Evolutionary conservation across 2,888 invertebrate genomes (phyloP).

Genomic region (Drosophila borborema): DNA sequence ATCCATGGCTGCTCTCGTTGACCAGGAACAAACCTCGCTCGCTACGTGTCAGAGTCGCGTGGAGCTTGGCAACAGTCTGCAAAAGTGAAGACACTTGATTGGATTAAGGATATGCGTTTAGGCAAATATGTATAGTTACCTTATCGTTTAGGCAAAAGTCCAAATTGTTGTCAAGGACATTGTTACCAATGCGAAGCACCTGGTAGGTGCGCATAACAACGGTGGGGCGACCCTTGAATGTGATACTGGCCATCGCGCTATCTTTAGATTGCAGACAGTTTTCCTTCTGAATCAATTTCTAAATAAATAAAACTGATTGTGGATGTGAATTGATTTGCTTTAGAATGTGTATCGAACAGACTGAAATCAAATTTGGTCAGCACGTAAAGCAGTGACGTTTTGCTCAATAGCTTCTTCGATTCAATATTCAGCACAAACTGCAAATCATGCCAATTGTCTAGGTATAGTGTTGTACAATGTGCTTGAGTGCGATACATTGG

Average conservation of each 20-base stretch:
- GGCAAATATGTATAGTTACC: constrained; percentile 16
- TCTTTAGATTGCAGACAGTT: constrained; percentile 2
- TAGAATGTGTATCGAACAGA: neutral
- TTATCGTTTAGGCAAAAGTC: constrained; percentile 40
- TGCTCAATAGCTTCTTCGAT: neutral
- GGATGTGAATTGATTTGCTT: neutral
- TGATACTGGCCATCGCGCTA: constrained; percentile 47
- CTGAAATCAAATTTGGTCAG: neutral
- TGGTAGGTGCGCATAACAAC: constrained; percentile 45
- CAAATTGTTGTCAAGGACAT: constrained; percentile 29
- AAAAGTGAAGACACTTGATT: neutral
- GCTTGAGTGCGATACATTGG: too few species aligned
- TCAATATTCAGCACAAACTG: neutral
- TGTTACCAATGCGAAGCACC: constrained; percentile 47
- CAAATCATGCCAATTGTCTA: neutral
- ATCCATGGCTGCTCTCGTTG: constrained; percentile 44
- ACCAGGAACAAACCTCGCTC: constrained; percentile 45
- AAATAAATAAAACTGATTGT: constrained; percentile 16
- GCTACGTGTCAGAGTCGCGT: constrained; percentile 46
- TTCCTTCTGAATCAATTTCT: constrained; percentile 11
- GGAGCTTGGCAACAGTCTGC: constrained; percentile 33
- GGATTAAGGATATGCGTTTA: too few species aligned
- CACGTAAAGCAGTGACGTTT: neutral
- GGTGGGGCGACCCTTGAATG: constrained; percentile 40
- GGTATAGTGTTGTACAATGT: too few species aligned